These are phyloP conservation scores for Heliconius hortense DNA, from an alignment of 2,888 invertebrate species.

Conservation along the genomic window DNA sequence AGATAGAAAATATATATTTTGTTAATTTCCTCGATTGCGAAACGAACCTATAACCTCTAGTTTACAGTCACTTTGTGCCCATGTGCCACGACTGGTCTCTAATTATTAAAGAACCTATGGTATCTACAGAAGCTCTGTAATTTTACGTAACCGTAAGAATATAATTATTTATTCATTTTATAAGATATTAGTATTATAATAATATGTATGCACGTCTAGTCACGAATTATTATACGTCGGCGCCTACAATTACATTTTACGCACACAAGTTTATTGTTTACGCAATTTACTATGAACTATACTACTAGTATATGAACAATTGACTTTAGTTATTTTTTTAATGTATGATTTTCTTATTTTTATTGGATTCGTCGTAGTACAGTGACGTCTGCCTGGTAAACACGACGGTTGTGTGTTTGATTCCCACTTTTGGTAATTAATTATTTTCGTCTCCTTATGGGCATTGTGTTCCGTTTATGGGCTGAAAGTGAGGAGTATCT, in stretches of 20 bases:
- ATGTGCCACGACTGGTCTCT: too few relatives aligned
- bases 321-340: not conserved
- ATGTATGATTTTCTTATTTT: not conserved
- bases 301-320: not conserved
- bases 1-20: too few relatives aligned
- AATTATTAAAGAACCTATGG: too few relatives aligned
- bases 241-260: conserved; percentile 28
- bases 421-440: too few relatives aligned
- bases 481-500: too few relatives aligned
- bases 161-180: not conserved
- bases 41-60: too few relatives aligned
- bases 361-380: not conserved
- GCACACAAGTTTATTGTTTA: conserved; percentile 7
- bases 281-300: not conserved
- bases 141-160: conserved; percentile 1
- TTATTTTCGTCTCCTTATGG: too few relatives aligned
- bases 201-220: conserved; percentile 17
- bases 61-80: too few relatives aligned
- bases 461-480: too few relatives aligned
- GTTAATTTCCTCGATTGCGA: too few relatives aligned
- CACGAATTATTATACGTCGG: conserved; percentile 29
- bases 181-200: not conserved
- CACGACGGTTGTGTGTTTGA: not conserved
- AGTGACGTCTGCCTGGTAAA: not conserved
- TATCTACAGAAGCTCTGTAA: not conserved